Evolutionary conservation across 2,888 invertebrate genomes (phyloP), one percentile per base, ranked within the genome.

Genomic region (Electrophaes corylata): DNA sequence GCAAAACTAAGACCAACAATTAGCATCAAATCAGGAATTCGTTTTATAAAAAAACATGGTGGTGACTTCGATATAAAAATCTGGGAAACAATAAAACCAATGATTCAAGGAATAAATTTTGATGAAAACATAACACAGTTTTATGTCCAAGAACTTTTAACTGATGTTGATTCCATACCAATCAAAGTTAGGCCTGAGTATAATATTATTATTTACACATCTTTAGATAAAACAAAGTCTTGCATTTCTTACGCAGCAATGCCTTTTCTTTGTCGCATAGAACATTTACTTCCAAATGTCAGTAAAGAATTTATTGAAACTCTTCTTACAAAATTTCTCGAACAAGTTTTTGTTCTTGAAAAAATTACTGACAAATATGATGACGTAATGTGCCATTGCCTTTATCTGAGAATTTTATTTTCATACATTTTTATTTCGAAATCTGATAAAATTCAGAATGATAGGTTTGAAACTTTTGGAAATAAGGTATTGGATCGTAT

Each of bases 71-170:
- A 82, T 47, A 39, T 16, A 11, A 45, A 55, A 29, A 57, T 84
- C n/a, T 87, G 85, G 86, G 57, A 71, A n/a, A 64, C 71, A 5
- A 57, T 82, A 6, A 79, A 79, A 58, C 66, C 72, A 0, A 23
- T 78, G 0, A 63, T 87, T 4, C 26, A 51, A n/a, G 65, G 65
- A 8, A 48, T 76, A 6, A 66, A 80, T 40, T 56, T 60, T 16
- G 29, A 45, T 29, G 55, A 45, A 23, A 12, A 74, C 4, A 59
- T 14, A 37, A 62, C 49, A 2, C 14, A 6, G 41, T 33, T 45
- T 12, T 40, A 49, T 19, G 33, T 49, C 2, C 23, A 35, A 45
- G 53, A 19, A 26, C 26, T 26, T n/a, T 56, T 2, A 50, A 8
- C 4, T 3, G 58, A 77, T 2, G 52, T 66, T 0, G 46, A 71